Base-by-base conservation (phyloP, 2,797 vertebrate genomes). In the Vireo griseus region DNA sequence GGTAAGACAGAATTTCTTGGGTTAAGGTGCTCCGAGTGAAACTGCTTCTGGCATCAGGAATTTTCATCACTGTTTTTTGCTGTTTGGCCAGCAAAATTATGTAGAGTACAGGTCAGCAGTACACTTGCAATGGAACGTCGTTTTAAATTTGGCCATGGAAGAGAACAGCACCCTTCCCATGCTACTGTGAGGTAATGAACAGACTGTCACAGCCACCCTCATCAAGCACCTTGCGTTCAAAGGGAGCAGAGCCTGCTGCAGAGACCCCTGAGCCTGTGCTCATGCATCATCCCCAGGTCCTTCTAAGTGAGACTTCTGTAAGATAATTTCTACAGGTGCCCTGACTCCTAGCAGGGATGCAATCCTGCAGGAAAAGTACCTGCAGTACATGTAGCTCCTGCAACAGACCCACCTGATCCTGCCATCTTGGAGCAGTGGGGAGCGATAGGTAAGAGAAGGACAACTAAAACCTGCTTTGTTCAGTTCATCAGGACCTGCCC, bases 1-100 rank as follows among this genome's bases (percentile, higher is more conserved):
- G 48, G 44, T 73, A 59, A 89, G 51, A 80, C 59, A 40, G 61
- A 88, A 88, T 81, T 93, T 93, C 73, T 89, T 86, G 87, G n/a
- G 42, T 52, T 89, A 87, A 86, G 52, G 58, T 8, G 8, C 54
- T 77, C 21, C 81, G 62, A 65, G 29, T 5, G 2, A 83, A 96
- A 91, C 86, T 54, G 25, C 19, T 51, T 44, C 31, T 73, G 52
- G 61, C 35, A 92, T 65, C 22, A 87, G 22, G 35, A 88, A 91
- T 76, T 63, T 69, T 73, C 61, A 77, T 62, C 44, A 77, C 29
- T 35, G 35, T 35, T 35, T 35, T 35, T 68, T 80, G 29, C 13
- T 71, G 20, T 88, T 75, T 72, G 61, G 71, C 31, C 59, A 74
- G 33, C 6, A 45, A 78, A 77, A 54, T 74, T 86, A 91, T 73